phyloP scores from a whole-genome alignment of 2,113 vertebrate genomes.

The Camarhynchus parvulus region DNA sequence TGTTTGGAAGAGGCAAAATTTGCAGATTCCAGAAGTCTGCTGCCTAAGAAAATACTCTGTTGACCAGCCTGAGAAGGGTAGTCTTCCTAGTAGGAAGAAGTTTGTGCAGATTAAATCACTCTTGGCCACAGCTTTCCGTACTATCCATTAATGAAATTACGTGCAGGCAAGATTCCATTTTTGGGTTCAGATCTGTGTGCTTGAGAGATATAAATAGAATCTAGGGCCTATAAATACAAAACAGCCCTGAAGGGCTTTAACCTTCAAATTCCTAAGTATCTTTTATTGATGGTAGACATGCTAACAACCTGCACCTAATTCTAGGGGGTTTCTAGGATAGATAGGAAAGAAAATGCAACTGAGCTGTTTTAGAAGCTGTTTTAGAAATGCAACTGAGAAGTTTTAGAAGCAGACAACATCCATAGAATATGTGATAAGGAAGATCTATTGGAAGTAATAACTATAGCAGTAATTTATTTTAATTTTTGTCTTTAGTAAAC shows the following conservation, averaged over 20 bases:
- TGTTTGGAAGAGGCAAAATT: conserved; percentile 1
- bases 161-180: background rate
- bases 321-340: background rate
- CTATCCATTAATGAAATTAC: conserved; percentile 6
- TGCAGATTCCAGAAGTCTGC: background rate
- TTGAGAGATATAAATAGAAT: background rate
- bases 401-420: background rate
- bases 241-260: background rate
- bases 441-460: background rate
- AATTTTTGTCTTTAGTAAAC: background rate
- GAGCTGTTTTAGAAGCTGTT: background rate
- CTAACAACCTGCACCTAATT: background rate
- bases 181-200: background rate
- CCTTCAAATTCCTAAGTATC: background rate
- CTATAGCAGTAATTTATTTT: background rate
- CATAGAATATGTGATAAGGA: background rate
- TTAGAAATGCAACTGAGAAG: background rate
- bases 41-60: background rate
- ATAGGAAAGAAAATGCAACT: background rate
- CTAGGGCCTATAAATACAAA: background rate
- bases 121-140: background rate
- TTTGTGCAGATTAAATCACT: background rate
- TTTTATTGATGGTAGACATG: background rate
- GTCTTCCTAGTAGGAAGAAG: background rate
- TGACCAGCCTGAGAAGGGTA: background rate